Evolutionary conservation across 2,113 vertebrate genomes (phyloP).

Genomic region (Hemichromis elongatus): DNA sequence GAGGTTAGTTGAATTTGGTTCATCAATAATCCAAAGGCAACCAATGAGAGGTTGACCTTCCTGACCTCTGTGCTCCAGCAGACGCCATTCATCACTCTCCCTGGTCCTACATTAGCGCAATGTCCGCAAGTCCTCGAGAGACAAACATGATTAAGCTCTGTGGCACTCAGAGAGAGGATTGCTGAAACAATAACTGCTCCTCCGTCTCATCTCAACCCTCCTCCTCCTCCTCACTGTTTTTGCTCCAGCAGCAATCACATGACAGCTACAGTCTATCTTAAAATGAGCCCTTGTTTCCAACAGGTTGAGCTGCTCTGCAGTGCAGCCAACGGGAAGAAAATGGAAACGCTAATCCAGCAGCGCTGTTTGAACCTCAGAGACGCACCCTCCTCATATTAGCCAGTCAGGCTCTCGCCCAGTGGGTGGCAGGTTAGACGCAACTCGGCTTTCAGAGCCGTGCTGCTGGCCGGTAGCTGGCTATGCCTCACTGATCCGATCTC

Average conservation of each 20-base stretch:
- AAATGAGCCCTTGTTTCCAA: slow-evolving; percentile 46
- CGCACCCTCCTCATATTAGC: slow-evolving; percentile 28
- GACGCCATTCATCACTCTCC: slow-evolving; percentile 66
- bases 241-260: slow-evolving; percentile 52
- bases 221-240: slow-evolving; percentile 14
- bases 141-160: slow-evolving; percentile 41
- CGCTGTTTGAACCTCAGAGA: slow-evolving; percentile 23
- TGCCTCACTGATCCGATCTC: slow-evolving; percentile 17
- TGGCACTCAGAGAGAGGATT: slow-evolving; percentile 15
- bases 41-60: slow-evolving; percentile 55
- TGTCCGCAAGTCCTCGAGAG: slow-evolving; percentile 29
- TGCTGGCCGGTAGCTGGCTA: background rate
- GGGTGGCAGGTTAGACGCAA: slow-evolving; percentile 45
- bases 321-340: slow-evolving; percentile 44
- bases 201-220: background rate
- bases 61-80: slow-evolving; percentile 55
- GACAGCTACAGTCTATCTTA: slow-evolving; percentile 41
- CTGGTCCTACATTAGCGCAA: slow-evolving; percentile 38
- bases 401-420: slow-evolving; percentile 45
- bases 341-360: slow-evolving; percentile 46
- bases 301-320: slow-evolving; percentile 29
- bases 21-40: slow-evolving; percentile 64
- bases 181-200: slow-evolving; percentile 53
- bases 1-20: slow-evolving; percentile 46
- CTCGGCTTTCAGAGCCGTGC: slow-evolving; percentile 3